Percentiles rank a stretch among this genome's conserved stretches.
Evolutionary conservation across 2,888 invertebrate species (phyloP).

Genomic region (Chrysopilus asiliformis): DNA sequence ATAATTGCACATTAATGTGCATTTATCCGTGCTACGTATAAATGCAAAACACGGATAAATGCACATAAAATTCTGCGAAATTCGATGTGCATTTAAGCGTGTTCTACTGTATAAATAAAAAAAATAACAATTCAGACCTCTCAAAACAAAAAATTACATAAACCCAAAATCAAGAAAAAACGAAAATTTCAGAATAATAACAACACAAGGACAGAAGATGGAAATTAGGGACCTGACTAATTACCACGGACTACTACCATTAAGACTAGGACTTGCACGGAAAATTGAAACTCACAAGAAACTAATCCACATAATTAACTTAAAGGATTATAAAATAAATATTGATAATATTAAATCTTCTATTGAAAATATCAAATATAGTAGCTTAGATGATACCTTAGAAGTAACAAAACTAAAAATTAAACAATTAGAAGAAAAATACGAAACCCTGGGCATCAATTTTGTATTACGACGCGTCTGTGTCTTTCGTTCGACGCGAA

Average conservation of each 20-base stretch:
- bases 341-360: neutral
- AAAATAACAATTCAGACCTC: neutral
- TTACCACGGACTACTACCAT: neutral
- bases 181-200: conserved; percentile 1
- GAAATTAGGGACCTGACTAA: conserved; percentile 1
- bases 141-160: conserved; percentile 3
- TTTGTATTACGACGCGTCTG: no score
- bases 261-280: neutral
- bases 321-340: neutral
- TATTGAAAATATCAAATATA: neutral
- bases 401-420: conserved; percentile 2
- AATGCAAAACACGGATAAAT: no score
- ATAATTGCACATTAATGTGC: no score
- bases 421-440: neutral
- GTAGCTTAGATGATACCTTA: neutral
- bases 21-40: no score
- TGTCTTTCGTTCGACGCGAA: no score
- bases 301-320: conserved; percentile 1
- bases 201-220: conserved; percentile 4
- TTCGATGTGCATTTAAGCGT: no score
- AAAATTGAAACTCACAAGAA: neutral
- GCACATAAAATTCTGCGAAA: no score
- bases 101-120: no score
- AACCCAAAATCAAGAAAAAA: conserved; percentile 4
- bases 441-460: no score